These are phyloP conservation scores for Acromyrmex charruanus DNA, from an alignment of 1,140 invertebrate species.

Conservation along the genomic window DNA sequence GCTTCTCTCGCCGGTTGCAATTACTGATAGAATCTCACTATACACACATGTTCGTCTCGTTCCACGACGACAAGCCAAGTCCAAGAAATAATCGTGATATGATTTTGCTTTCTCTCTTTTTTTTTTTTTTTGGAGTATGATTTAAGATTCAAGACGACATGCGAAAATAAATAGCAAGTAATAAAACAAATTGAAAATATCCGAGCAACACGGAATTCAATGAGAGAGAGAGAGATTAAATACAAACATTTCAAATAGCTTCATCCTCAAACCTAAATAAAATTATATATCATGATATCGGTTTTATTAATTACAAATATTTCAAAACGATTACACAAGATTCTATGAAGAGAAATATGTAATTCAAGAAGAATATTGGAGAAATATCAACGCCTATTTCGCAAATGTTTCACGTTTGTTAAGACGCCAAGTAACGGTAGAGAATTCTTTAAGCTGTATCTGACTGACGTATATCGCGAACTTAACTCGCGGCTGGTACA, in stretches of 20 bases:
- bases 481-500: background rate
- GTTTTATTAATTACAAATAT: background rate
- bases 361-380: background rate
- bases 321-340: background rate
- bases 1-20: constrained; percentile 70
- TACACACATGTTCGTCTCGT: constrained; percentile 69
- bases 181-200: background rate
- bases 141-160: constrained; percentile 21
- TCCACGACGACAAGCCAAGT: constrained; percentile 71
- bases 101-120: constrained; percentile 27
- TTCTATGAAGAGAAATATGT: background rate
- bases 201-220: background rate
- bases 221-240: background rate
- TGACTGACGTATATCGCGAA: constrained; percentile 41
- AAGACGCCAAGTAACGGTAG: constrained; percentile 6
- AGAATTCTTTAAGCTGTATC: constrained; percentile 22
- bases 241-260: background rate
- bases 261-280: background rate
- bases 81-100: constrained; percentile 75
- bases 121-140: constrained; percentile 42
- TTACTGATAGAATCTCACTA: constrained; percentile 79
- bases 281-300: background rate
- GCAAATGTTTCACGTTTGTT: background rate
- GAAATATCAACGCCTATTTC: background rate
- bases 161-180: background rate